Evolutionary conservation across 2,113 vertebrate species (phyloP).

Genomic region (Mormoops blainvillei): DNA sequence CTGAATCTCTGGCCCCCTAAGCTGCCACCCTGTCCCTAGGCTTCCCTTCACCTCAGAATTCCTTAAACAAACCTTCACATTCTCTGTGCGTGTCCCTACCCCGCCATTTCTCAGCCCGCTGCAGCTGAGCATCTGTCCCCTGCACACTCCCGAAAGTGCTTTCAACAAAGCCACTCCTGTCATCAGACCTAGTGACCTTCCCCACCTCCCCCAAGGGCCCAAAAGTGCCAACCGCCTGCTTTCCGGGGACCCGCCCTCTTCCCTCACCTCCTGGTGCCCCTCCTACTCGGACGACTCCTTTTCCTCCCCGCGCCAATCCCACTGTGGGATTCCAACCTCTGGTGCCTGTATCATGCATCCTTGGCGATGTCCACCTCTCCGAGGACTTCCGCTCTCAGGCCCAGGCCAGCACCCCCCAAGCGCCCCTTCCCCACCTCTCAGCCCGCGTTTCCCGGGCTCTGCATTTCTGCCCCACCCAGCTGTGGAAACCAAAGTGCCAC

Average conservation of each 20-base stretch:
- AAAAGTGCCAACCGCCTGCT: not conserved
- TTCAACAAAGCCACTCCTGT: not conserved
- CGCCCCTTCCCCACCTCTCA: not conserved
- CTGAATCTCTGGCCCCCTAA: not conserved
- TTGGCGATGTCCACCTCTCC: not conserved
- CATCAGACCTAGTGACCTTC: not conserved
- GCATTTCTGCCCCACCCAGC: not conserved
- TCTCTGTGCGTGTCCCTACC: not conserved
- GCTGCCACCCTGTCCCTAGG: not conserved
- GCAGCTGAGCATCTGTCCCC: not conserved
- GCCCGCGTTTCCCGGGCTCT: not conserved
- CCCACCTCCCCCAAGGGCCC: not conserved
- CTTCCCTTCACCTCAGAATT: not conserved
- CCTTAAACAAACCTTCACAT: not conserved
- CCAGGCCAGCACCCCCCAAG: not conserved
- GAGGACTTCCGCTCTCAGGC: not conserved
- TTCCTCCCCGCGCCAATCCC: not conserved
- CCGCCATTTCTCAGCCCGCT: rapidly evolving
- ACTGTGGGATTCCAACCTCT: not conserved
- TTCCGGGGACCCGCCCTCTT: not conserved
- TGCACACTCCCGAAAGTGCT: too few relatives aligned
- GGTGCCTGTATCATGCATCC: not conserved
- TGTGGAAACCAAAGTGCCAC: not conserved
- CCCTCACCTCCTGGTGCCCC: not conserved
- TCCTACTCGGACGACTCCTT: not conserved